A percentile compares a stretch with the other conserved stretches of the same genome.
These are phyloP conservation scores for Ophiothrix spiculata DNA, from an alignment of 35 echinoderm and acorn worm genomes.

Conservation along the genomic window DNA sequence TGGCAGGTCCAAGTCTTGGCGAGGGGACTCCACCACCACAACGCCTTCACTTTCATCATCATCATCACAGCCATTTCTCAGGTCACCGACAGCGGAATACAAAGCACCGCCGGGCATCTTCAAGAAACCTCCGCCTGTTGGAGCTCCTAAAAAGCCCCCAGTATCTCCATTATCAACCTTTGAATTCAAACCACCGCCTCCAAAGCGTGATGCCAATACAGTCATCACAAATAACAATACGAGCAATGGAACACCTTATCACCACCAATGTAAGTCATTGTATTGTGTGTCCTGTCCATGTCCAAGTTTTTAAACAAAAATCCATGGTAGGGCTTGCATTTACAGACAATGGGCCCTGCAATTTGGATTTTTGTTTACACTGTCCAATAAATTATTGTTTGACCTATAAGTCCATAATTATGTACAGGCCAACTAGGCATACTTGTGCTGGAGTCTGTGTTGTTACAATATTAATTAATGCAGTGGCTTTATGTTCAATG, in stretches of 20 bases:
- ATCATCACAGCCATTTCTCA: slow-evolving; percentile 8
- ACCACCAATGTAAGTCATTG: slow-evolving; percentile 1
- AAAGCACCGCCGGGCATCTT: background rate
- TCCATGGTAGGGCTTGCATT: no score
- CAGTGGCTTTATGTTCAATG: no score
- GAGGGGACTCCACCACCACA: background rate
- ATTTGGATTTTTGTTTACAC: no score
- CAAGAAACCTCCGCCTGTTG: background rate
- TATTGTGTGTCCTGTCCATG: no score
- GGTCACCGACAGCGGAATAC: background rate
- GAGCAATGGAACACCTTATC: background rate
- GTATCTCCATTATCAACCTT: background rate
- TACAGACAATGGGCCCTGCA: no score
- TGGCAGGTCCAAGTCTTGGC: background rate
- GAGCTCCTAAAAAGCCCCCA: background rate
- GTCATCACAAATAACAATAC: background rate
- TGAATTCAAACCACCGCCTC: slow-evolving; percentile 1
- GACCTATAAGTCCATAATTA: no score
- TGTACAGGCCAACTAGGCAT: no score
- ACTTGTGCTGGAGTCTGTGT: no score
- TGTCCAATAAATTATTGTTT: no score
- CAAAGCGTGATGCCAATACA: background rate
- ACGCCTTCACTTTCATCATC: background rate
- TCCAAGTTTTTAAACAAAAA: no score
- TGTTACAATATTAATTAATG: no score